Evolutionary conservation across 92 coral and sea anemone genomes (phyloP), one percentile per base, ranked within the genome.

Genomic region (Galaxea fascicularis): DNA sequence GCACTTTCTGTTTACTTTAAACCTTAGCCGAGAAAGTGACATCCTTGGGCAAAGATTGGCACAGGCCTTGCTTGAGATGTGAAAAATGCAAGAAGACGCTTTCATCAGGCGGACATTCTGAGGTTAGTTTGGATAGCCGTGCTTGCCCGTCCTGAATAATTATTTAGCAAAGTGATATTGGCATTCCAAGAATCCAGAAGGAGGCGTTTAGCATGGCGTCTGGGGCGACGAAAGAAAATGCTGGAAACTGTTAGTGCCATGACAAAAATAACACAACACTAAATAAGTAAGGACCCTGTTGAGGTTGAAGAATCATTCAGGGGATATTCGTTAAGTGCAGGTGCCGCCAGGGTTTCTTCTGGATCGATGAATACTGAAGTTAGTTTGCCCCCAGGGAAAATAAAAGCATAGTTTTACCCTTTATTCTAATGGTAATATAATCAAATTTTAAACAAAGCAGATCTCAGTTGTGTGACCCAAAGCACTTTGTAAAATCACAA

Each of bases 31-130:
- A 97, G 87, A 97, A 93, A 60, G 98, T 97, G 22, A 78, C 88
- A 63, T 97, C 99, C 10, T 84, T 97, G 26, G 99, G 98, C 21
- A 97, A 97, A 67, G 99, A 97, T 74, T 97, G 99, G 99, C 99
- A 97, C 85, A 71, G 98, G 67, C 94, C 99, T 0, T 97, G 99
- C 68, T 65, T 97, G 86, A 89, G 28, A 77, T 97, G 99, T 71
- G 80, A 82, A 49, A 97, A 94, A 80, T 97, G 99, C 53, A 58
- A 53, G 1, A 97, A 97, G 83, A 91, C 95, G 0, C 86, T 97
- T 28, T n/a, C 76, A 14, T 20, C 93, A 14, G 99, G 99, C 3
- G 56, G 94, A 18, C 99, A 97, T 25, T 86, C 99, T 3, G 98
- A 97, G 98, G 99, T 97, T 74, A 25, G 71, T 45, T 46, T 22